These are phyloP conservation scores for Carassius carassius DNA, from an alignment of 2,113 vertebrate genomes.

Conservation along the genomic window DNA sequence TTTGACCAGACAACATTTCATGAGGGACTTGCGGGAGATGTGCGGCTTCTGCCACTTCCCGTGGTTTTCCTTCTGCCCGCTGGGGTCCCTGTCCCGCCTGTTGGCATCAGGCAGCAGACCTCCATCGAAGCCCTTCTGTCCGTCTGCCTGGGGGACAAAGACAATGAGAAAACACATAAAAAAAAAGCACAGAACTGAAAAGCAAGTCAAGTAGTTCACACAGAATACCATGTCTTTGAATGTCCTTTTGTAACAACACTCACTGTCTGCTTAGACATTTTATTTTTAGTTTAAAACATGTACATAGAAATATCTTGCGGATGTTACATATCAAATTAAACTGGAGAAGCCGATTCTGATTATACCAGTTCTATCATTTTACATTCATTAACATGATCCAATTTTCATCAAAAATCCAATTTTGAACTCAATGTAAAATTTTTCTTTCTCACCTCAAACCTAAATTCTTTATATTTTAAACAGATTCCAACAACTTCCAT, in stretches of 20 bases:
- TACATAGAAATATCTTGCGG: too few relatives aligned
- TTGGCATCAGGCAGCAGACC: constrained; percentile 77
- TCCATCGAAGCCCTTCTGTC: constrained; percentile 75
- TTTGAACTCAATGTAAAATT: neutral
- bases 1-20: constrained; percentile 87
- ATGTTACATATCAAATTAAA: neutral
- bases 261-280: neutral
- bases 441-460: neutral
- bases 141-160: constrained; percentile 66
- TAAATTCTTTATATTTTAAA: neutral
- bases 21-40: constrained; percentile 80
- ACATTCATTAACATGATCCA: neutral
- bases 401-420: neutral
- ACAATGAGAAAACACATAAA: constrained; percentile 27
- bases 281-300: neutral
- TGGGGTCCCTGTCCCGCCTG: constrained; percentile 66
- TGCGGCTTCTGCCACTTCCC: constrained; percentile 81
- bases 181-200: neutral
- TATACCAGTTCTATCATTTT: neutral
- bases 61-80: constrained; percentile 68
- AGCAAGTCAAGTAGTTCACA: neutral
- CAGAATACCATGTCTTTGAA: neutral
- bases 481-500: neutral
- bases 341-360: neutral
- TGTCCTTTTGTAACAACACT: neutral